Conservation (phyloP, 1,140 invertebrate species). For the Pseudachorutes palmiensis region DNA sequence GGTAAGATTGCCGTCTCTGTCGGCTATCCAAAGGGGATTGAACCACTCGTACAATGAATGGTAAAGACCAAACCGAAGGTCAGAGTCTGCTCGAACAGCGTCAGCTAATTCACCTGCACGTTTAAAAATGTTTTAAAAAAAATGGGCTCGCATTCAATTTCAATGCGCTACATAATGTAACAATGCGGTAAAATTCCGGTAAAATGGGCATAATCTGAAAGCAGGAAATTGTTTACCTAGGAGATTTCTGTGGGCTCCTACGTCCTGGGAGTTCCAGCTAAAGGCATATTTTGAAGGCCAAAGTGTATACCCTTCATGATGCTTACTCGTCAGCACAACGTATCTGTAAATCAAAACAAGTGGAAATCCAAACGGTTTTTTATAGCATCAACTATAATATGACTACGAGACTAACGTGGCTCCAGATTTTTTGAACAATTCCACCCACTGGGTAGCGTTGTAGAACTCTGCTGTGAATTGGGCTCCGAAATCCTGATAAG, state of each 20-base stretch:
- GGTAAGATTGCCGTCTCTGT: constrained; percentile 40
- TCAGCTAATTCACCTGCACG: constrained; percentile 41
- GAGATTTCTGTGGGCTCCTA: constrained; percentile 41
- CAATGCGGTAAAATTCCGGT: background rate
- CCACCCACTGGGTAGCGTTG: constrained; percentile 41
- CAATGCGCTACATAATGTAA: too few relatives aligned
- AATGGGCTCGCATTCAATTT: too few relatives aligned
- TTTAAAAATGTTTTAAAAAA: background rate
- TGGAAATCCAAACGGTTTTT: background rate
- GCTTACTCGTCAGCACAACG: constrained; percentile 83
- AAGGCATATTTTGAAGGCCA: constrained; percentile 80
- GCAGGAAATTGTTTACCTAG: background rate
- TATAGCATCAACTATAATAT: background rate
- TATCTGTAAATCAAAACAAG: constrained; percentile 45
- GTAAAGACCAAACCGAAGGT: constrained; percentile 47
- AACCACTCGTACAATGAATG: constrained; percentile 51
- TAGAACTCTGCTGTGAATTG: constrained; percentile 43
- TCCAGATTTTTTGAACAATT: constrained; percentile 42
- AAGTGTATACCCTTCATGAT: constrained; percentile 84
- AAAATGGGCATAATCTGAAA: background rate
- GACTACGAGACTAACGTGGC: constrained; percentile 38
- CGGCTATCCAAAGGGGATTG: constrained; percentile 38
- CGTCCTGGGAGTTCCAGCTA: constrained; percentile 44
- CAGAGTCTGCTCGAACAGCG: constrained; percentile 41
- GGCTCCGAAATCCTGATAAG: constrained; percentile 46